Conservation (phyloP, 2,797 vertebrate species). For the Arrhamphus sclerolepis region DNA sequence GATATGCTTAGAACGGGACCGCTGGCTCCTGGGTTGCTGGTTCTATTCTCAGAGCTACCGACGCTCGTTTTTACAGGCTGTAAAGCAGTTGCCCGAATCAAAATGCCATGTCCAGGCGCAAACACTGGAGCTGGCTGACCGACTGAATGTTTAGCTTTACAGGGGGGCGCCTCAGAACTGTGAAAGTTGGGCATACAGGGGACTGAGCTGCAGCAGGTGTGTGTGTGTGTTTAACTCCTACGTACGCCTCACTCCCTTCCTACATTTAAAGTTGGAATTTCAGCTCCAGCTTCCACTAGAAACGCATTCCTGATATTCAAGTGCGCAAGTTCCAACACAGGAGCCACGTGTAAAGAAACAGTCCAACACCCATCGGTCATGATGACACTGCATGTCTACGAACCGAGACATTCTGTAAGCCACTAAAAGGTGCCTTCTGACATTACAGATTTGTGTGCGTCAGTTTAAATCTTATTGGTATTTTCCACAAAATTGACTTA, state of each 20-base stretch:
- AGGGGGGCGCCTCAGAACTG: conserved; percentile 15
- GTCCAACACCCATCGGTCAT: conserved; percentile 22
- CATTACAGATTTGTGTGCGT: too few species aligned
- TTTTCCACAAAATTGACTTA: too few species aligned
- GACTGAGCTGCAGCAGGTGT: neutral
- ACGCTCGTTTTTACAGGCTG: conserved; percentile 13
- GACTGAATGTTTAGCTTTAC: conserved; percentile 29
- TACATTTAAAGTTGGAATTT: conserved; percentile 50
- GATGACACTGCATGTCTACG: neutral
- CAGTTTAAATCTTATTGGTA: too few species aligned
- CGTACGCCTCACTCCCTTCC: conserved; percentile 29
- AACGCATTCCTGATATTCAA: conserved; percentile 56
- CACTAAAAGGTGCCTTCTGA: neutral
- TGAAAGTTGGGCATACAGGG: neutral
- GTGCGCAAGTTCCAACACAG: conserved; percentile 60
- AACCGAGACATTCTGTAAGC: neutral
- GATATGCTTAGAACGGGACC: conserved; percentile 54
- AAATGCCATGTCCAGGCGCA: conserved; percentile 28
- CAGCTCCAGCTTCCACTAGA: conserved; percentile 27
- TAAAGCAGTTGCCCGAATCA: conserved; percentile 56
- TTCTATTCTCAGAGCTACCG: conserved; percentile 59
- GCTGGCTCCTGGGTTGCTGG: conserved; percentile 23
- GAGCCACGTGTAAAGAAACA: conserved; percentile 11
- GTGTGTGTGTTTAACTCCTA: conserved; percentile 13
- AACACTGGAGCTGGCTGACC: conserved; percentile 28